Percentiles rank a stretch among this genome's conserved stretches.
These are phyloP conservation scores for Drosophila prostipennis DNA, from an alignment of 2,888 invertebrate genomes.

Conservation along the genomic window DNA sequence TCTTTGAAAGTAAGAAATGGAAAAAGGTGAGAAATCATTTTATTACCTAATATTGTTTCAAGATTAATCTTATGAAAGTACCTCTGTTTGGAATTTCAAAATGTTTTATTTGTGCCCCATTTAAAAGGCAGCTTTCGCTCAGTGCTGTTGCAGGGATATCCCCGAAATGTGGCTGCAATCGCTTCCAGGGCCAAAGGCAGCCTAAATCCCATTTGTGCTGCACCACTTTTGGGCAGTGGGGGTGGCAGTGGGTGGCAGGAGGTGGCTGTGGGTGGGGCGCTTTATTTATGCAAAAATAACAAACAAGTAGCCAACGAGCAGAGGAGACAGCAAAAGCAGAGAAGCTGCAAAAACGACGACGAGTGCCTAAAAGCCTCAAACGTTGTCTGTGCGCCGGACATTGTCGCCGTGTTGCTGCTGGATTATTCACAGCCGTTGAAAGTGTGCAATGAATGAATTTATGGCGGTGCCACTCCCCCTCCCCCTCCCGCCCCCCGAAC, in stretches of 20 bases:
- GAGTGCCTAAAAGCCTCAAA: conserved; percentile 61
- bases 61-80: not conserved
- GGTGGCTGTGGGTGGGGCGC: conserved; percentile 18
- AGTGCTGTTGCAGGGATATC: conserved; percentile 51
- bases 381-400: conserved; percentile 62
- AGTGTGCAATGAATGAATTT: conserved; percentile 80
- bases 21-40: too few relatives aligned
- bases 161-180: conserved; percentile 55
- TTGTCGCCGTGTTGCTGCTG: conserved; percentile 71
- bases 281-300: conserved; percentile 80
- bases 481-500: conserved; percentile 3
- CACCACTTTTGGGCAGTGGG: conserved; percentile 15
- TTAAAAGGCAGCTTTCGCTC: not conserved
- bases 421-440: conserved; percentile 79
- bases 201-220: conserved; percentile 75
- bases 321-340: conserved; percentile 37
- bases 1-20: not conserved
- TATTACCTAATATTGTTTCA: not conserved
- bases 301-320: conserved; percentile 58
- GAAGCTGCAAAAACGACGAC: conserved; percentile 36
- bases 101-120: not conserved
- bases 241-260: not conserved
- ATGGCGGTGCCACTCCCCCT: conserved; percentile 43
- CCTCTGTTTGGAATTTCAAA: not conserved
- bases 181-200: conserved; percentile 38